Percentiles rank a stretch among this genome's conserved stretches.
phyloP scores from a whole-genome alignment of 2,888 invertebrate species.

The Leucophenga montana region DNA sequence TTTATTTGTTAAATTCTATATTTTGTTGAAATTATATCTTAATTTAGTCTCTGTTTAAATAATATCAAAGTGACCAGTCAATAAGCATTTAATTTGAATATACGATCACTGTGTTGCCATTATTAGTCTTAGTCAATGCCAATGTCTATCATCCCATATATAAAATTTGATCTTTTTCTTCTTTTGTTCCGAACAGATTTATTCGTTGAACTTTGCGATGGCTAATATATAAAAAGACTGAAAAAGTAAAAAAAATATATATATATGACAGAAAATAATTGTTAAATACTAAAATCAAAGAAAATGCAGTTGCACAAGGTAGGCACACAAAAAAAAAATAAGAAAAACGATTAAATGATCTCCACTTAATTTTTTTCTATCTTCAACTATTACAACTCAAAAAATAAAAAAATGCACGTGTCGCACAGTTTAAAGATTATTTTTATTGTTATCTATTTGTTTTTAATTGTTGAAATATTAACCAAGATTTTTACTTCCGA shows the following conservation, averaged over 20 bases:
- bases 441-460: conserved; percentile 38
- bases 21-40: not conserved
- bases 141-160: conserved; percentile 52
- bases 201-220: conserved; percentile 72
- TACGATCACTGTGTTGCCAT: not conserved
- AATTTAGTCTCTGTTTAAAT: not conserved
- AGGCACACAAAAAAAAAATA: conserved; percentile 56
- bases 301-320: conserved; percentile 71
- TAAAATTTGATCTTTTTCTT: conserved; percentile 66
- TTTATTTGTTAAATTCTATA: conserved; percentile 17
- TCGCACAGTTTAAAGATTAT: conserved; percentile 62
- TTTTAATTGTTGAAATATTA: conserved; percentile 60
- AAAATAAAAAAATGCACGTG: conserved; percentile 60
- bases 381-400: conserved; percentile 43
- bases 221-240: conserved; percentile 72
- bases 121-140: not conserved
- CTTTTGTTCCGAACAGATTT: conserved; percentile 69
- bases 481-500: conserved; percentile 13
- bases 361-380: conserved; percentile 46
- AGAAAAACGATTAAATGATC: not conserved
- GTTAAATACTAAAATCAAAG: conserved; percentile 52
- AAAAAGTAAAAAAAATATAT: conserved; percentile 51
- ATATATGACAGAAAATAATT: conserved; percentile 39
- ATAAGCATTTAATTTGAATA: conserved; percentile 12
- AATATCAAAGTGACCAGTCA: not conserved